These are phyloP conservation scores for Lochmaea crataegi DNA, from an alignment of 2,888 invertebrate species.

Conservation along the genomic window DNA sequence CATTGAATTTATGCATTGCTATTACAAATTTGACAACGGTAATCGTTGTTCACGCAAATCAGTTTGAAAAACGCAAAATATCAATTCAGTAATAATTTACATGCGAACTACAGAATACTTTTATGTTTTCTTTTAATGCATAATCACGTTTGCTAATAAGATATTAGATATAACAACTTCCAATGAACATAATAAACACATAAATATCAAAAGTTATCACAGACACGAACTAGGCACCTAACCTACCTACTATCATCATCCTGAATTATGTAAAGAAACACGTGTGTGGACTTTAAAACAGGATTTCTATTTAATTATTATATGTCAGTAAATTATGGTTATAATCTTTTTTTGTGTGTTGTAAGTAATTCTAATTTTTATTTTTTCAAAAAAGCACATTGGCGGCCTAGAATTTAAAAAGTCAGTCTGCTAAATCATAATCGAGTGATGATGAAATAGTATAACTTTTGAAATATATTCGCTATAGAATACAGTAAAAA, in stretches of 20 bases:
- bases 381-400: too few relatives aligned
- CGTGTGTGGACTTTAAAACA: not conserved
- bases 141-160: slow-evolving; percentile 4
- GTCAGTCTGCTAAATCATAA: too few relatives aligned
- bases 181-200: not conserved
- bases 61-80: not conserved
- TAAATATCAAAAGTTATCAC: not conserved
- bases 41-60: not conserved
- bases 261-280: not conserved
- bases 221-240: not conserved
- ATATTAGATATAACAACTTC: not conserved
- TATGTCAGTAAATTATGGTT: not conserved
- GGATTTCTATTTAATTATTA: not conserved
- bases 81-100: not conserved
- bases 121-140: not conserved
- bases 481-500: too few relatives aligned
- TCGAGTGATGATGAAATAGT: too few relatives aligned
- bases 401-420: too few relatives aligned
- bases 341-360: not conserved
- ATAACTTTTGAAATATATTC: too few relatives aligned
- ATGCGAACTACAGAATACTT: not conserved
- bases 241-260: not conserved
- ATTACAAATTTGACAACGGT: not conserved
- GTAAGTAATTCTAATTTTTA: too few relatives aligned
- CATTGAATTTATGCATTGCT: not conserved